phyloP scores from a whole-genome alignment of 2,113 vertebrate species.

The Physeter macrocephalus region DNA sequence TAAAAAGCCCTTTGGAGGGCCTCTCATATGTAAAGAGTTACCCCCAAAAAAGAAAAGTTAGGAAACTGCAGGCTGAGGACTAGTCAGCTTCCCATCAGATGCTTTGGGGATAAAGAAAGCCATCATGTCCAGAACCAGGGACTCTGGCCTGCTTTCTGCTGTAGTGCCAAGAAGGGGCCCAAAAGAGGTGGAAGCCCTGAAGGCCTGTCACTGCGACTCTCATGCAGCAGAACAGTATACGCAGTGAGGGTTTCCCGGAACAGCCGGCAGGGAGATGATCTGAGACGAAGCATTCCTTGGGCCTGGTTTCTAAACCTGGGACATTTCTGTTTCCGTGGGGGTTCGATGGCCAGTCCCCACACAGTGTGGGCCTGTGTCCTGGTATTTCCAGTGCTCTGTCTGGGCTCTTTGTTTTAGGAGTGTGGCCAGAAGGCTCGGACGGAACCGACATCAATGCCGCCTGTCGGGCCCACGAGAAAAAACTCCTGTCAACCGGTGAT shows the following conservation, averaged over 20 bases:
- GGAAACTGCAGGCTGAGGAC: background rate
- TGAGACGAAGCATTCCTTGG: fast-evolving
- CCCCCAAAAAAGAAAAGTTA: background rate
- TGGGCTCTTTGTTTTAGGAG: conserved; percentile 79
- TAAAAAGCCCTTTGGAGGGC: background rate
- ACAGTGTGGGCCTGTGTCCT: fast-evolving
- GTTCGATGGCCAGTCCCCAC: fast-evolving
- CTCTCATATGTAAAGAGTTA: background rate
- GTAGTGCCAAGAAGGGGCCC: background rate
- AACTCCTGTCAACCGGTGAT: conserved; percentile 92
- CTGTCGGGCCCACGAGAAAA: conserved; percentile 88
- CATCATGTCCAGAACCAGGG: fast-evolving
- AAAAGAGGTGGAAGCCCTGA: fast-evolving
- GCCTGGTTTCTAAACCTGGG: background rate
- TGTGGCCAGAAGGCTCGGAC: conserved; percentile 98
- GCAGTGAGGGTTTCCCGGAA: fast-evolving
- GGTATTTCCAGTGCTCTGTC: background rate
- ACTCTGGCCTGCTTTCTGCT: background rate
- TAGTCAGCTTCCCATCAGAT: background rate
- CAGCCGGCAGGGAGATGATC: fast-evolving
- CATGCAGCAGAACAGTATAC: fast-evolving
- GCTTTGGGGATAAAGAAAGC: background rate
- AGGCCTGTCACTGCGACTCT: fast-evolving
- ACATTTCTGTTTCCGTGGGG: fast-evolving
- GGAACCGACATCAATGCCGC: conserved; percentile 97